phyloP scores from a whole-genome alignment of 2,113 vertebrate genomes.

The Antechinus flavipes region DNA sequence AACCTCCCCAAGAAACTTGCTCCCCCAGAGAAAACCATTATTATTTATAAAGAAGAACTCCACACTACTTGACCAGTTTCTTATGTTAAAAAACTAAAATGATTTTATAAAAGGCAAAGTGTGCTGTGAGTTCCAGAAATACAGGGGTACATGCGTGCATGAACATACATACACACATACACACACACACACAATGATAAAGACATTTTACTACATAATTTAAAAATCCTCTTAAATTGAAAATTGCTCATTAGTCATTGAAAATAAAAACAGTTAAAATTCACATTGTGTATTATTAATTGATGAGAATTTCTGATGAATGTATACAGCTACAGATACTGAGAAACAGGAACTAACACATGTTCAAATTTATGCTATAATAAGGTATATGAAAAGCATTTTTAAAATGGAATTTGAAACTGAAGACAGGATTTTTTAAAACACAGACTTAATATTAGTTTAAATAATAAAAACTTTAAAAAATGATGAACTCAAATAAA shows the following conservation, averaged over 20 bases:
- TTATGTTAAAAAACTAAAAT: not conserved
- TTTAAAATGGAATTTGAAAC: conserved; percentile 33
- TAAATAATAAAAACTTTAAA: conserved; percentile 38
- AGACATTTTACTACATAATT: not conserved
- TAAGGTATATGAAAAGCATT: conserved; percentile 30
- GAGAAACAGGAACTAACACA: not conserved
- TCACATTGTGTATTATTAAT: not conserved
- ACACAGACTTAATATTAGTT: conserved; percentile 13
- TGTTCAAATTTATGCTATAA: conserved; percentile 14
- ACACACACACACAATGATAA: not conserved
- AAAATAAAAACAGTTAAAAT: not conserved
- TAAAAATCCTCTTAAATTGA: not conserved
- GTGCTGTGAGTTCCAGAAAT: not conserved
- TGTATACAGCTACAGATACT: not conserved
- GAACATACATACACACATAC: too few relatives aligned
- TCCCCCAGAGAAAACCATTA: too few relatives aligned
- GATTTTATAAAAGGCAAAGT: not conserved
- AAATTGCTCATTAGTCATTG: not conserved
- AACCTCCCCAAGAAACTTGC: too few relatives aligned
- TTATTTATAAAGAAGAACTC: too few relatives aligned
- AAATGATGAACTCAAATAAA: conserved; percentile 14
- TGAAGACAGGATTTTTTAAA: conserved; percentile 9
- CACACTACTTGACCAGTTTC: not conserved
- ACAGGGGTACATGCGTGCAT: too few relatives aligned
- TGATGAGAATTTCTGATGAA: not conserved